Conservation (phyloP, 2,113 vertebrate genomes). For the Centropus bengalensis region DNA sequence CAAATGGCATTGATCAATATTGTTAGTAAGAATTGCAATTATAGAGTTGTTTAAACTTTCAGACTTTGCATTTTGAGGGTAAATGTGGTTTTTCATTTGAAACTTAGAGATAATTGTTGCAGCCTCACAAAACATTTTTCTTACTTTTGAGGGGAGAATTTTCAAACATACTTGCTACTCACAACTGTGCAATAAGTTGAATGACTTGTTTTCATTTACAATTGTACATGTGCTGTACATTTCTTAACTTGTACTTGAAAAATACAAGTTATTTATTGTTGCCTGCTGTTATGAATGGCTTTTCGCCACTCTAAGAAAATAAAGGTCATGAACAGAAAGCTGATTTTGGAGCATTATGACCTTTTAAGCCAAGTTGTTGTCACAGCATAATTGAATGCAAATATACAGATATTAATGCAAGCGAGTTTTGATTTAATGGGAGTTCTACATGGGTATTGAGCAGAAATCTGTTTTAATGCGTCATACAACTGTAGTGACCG, state of each 20-base stretch:
- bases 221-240: neutral
- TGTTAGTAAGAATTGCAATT: neutral
- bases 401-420: neutral
- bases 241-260: neutral
- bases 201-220: neutral
- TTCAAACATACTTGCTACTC: neutral
- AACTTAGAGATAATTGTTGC: neutral
- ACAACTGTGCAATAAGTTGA: neutral
- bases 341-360: fast-evolving
- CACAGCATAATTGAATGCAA: neutral
- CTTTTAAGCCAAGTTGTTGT: neutral
- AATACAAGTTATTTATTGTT: neutral
- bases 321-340: neutral
- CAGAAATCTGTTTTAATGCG: neutral
- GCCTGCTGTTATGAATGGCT: neutral
- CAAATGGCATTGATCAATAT: neutral
- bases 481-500: fast-evolving
- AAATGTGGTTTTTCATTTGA: neutral
- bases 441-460: neutral
- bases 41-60: neutral
- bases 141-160: neutral
- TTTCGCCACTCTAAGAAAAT: neutral
- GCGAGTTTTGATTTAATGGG: neutral
- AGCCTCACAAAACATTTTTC: neutral
- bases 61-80: neutral